Percentiles rank a stretch among this genome's conserved stretches.
Evolutionary conservation across 1,140 invertebrate genomes (phyloP).

Genomic region (Drosophila truncata): DNA sequence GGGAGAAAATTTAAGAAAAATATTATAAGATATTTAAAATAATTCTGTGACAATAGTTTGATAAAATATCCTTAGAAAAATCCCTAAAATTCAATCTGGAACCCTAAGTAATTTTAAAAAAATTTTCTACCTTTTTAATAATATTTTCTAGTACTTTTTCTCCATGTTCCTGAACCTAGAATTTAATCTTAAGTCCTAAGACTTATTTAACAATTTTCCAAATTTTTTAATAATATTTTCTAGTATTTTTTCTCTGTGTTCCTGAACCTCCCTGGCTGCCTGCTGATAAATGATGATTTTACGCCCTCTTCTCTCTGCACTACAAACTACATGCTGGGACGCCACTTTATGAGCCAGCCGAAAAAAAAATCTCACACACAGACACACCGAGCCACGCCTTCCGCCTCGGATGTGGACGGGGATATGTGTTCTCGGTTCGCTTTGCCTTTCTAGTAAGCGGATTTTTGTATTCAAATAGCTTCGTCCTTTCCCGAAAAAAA

Average conservation of each 20-base stretch:
- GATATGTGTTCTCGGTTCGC: constrained; percentile 49
- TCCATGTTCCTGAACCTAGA: no score
- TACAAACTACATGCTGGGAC: constrained; percentile 63
- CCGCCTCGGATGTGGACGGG: constrained; percentile 49
- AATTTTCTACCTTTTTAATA: no score
- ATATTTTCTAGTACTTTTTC: no score
- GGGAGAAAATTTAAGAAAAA: background rate
- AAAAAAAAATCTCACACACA: constrained; percentile 5
- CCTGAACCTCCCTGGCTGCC: constrained; percentile 19
- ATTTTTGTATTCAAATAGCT: constrained; percentile 76
- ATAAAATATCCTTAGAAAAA: background rate
- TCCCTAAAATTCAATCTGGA: no score
- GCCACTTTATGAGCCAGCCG: constrained; percentile 73
- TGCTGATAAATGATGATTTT: constrained; percentile 81
- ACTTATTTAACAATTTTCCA: background rate
- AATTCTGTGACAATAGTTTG: no score
- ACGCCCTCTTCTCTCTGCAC: constrained; percentile 51
- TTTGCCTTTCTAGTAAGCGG: constrained; percentile 63
- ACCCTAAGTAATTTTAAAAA: no score
- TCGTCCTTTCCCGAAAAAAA: constrained; percentile 14
- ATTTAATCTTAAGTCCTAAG: no score
- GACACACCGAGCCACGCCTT: constrained; percentile 43
- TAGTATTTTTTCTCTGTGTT: background rate
- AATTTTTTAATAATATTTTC: background rate
- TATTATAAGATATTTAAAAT: background rate